Conservation (phyloP, 2,797 vertebrate species). For the Gymnodraco acuticeps region DNA sequence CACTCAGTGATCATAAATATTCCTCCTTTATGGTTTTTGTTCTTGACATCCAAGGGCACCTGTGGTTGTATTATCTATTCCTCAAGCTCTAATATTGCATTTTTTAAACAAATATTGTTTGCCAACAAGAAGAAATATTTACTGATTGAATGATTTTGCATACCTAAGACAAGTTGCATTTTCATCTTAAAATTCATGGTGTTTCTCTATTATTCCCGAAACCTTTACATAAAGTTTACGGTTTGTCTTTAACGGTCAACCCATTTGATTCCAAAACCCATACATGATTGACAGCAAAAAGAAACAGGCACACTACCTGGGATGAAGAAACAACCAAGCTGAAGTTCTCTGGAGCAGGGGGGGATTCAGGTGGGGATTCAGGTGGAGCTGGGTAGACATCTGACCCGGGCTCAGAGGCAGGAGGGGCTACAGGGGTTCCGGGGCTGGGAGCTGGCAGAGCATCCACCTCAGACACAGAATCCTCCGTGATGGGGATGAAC, state of each 20-base stretch:
- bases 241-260: not conserved
- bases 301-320: constrained; percentile 68
- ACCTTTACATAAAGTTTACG: not conserved
- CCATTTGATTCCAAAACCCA: constrained; percentile 6
- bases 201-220: not conserved
- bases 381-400: constrained; percentile 38
- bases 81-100: not conserved
- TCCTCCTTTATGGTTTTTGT: constrained; percentile 37
- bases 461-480: constrained; percentile 94
- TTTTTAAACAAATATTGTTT: not conserved
- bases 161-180: not conserved
- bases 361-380: constrained; percentile 33
- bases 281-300: not conserved
- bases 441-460: constrained; percentile 87
- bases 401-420: constrained; percentile 35
- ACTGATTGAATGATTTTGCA: not conserved
- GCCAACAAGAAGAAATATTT: constrained; percentile 6
- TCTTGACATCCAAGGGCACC: constrained; percentile 38
- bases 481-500: constrained; percentile 92
- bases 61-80: constrained; percentile 5
- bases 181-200: not conserved
- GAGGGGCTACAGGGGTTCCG: constrained; percentile 41
- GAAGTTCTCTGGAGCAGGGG: constrained; percentile 77
- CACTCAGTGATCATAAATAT: constrained; percentile 38
- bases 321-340: constrained; percentile 86